Evolutionary conservation across 2,113 vertebrate genomes (phyloP).

Genomic region (Phalacrocorax carbo): DNA sequence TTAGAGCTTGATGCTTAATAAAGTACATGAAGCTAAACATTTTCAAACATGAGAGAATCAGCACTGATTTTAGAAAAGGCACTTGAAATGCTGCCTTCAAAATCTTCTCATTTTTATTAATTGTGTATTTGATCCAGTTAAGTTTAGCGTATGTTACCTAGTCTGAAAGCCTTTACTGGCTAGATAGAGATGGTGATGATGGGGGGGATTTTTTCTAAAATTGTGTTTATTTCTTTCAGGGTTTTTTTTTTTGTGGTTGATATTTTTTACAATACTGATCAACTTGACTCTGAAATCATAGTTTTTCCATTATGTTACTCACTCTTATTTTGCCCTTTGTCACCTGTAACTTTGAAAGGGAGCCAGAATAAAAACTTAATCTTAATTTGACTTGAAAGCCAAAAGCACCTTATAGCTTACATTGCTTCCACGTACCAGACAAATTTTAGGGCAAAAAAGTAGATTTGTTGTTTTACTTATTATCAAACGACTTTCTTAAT

Average conservation of each 20-base stretch:
- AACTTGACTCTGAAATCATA: neutral
- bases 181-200: neutral
- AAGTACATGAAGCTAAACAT: neutral
- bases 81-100: neutral
- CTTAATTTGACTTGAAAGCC: constrained; percentile 11
- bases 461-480: neutral
- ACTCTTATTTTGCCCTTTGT: neutral
- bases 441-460: constrained; percentile 10
- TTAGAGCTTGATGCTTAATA: neutral
- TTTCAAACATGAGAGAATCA: neutral
- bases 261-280: neutral
- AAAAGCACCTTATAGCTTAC: neutral
- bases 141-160: neutral
- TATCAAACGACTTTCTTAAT: constrained; percentile 29
- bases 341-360: constrained; percentile 34
- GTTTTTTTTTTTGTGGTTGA: neutral
- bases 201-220: neutral
- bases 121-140: neutral
- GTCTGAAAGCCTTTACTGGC: neutral
- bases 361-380: neutral
- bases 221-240: neutral
- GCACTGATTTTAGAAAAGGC: neutral
- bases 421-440: constrained; percentile 10
- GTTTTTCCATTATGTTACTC: neutral
- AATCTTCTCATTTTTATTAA: neutral